Base-by-base conservation (phyloP, 2,888 invertebrate genomes). In the Deroplatys truncata region DNA sequence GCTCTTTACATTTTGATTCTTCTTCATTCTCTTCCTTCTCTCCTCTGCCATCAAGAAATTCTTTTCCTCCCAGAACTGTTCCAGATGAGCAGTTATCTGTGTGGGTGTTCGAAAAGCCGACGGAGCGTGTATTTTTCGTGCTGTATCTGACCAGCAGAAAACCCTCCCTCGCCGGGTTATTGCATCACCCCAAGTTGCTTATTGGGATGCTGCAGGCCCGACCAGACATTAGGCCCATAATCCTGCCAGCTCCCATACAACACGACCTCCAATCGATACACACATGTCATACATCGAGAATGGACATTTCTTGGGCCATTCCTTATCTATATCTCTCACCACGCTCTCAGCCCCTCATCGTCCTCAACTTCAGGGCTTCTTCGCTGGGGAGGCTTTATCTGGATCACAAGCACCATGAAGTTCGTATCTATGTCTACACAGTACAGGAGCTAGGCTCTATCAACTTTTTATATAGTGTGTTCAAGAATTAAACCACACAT, bases 171-270 rank as follows among this genome's bases (percentile, higher is more conserved):
- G 28, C 56, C 56, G 28, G 10, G 86, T 28, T 88, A 88, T 84
- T 88, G 49, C 88, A 49, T 49, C 86, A 28, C 72, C 72, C 29
- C n/a, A 25, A 84, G 88, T 84, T 88, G 88, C 88, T 88, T 84
- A 88, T 84, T 88, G 88, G 84, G 29, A 35, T n/a, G 72, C 56
- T 72, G 56, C 56, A 72, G 56, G 15, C 16, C 49, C 28, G 28
- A 86, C n/a, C 49, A 43, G 28, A 56, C 86, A 86, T 86, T 86
- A 86, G 28, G 56, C 28, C 86, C 56, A 28, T 86, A 56, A 86
- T n/a, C 56, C 43, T 43, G 49, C 86, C 56, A 13, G 7, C 86
- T 43, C 56, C 28, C 56, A n/a, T 56, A 43, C 88, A 88, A 49
- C 28, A 43, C 84, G 31, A 28, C n/a, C 72, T 72, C 28, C 72